Evolutionary conservation across 2,113 vertebrate species (phyloP), one percentile per base, ranked within the genome.

Genomic region (Climacteris rufus): DNA sequence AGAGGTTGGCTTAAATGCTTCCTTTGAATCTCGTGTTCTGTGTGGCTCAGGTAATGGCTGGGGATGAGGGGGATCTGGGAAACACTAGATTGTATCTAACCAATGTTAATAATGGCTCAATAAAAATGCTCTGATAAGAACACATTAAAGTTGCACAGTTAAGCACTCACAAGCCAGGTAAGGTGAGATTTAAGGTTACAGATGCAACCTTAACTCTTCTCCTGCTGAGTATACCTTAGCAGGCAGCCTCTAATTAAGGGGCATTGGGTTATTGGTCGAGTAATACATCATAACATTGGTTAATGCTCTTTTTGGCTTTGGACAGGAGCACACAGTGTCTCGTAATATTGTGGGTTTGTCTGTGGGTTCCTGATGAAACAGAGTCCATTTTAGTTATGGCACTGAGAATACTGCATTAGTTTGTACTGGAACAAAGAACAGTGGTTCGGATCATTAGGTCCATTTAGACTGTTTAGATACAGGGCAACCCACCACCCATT

Each of bases 51-150:
- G 93, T 94, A 87, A 74, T 13, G 10, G 70, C 60, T 80, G 21
- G 56, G 71, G 76, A 80, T 56, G 44, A 86, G 40, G 50, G 61
- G n/a, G 44, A 91, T 83, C 88, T 91, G 91, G 59, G 61, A 94
- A 89, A 84, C 70, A 66, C 53, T 88, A 82, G 91, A 96, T 96
- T 52, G 52, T 86, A 92, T 93, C 93, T 94, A 92, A 53, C 78
- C 44, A 44, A 63, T 82, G 81, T 93, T 96, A 95, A 89, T 96
- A 96, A 96, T 85, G 65, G 84, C 89, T 95, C 81, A 76, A 89
- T 96, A 92, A 96, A 94, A 97, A 91, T 56, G 42, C 74, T 96
- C 65, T 76, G 93, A 95, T 96, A 97, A 95, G 93, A 89, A 91
- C 68, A 65, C 74, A 50, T 94, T 95, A 61, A 89, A 93, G 91